phyloP scores from a whole-genome alignment of 2,113 vertebrate genomes.

The Grammomys dolichurus region DNA sequence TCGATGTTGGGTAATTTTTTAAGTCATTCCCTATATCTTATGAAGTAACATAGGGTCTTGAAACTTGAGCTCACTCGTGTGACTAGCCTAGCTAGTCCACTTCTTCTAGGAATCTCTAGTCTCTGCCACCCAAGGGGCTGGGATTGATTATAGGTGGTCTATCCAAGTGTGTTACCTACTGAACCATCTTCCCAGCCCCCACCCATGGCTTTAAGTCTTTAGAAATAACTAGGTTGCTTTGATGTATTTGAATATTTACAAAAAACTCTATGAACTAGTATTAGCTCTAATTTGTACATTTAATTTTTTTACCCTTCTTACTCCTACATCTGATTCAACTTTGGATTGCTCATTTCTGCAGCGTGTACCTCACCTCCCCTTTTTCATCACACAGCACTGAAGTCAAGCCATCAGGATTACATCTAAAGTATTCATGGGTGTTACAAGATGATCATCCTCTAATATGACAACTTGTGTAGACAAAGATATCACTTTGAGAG shows the following conservation, averaged over 20 bases:
- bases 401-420: slow-evolving; percentile 22
- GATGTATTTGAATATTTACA: slow-evolving; percentile 17
- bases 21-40: neutral
- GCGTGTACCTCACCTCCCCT: neutral
- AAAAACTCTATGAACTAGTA: neutral
- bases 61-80: neutral
- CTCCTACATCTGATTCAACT: neutral
- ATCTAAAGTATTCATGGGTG: slow-evolving; percentile 25
- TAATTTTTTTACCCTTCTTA: neutral
- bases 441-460: slow-evolving; percentile 17
- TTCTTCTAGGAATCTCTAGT: neutral
- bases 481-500: neutral
- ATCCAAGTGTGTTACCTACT: neutral
- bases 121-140: neutral
- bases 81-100: neutral
- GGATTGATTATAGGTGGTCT: neutral
- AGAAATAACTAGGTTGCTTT: neutral
- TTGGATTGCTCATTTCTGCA: slow-evolving; percentile 21
- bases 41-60: neutral
- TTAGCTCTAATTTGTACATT: neutral
- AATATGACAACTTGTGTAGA: slow-evolving; percentile 53
- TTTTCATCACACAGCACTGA: slow-evolving; percentile 35
- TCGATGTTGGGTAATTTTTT: neutral
- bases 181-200: neutral
- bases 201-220: slow-evolving; percentile 1